Conservation (phyloP, 2,797 vertebrate species). For the Melanotaenia boesemani region DNA sequence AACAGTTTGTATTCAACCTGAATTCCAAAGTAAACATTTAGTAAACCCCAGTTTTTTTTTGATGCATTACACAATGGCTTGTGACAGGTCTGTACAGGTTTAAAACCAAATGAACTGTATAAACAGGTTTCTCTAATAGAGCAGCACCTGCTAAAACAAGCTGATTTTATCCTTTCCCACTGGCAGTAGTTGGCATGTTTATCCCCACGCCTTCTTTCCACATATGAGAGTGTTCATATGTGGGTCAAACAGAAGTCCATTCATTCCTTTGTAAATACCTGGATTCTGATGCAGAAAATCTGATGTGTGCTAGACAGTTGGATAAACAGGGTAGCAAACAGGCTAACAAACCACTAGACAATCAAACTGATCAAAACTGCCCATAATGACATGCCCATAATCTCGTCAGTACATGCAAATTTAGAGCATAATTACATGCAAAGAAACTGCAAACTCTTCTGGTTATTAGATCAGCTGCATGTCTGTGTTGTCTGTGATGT, state of each 20-base stretch:
- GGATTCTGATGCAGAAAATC: background rate
- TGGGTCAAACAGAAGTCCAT: background rate
- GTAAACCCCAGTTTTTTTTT: background rate
- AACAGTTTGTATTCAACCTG: conserved; percentile 3
- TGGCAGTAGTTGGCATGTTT: background rate
- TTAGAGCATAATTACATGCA: background rate
- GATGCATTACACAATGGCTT: background rate
- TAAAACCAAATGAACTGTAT: background rate
- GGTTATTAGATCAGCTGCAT: too few relatives aligned
- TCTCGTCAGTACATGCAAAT: background rate
- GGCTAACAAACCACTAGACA: background rate
- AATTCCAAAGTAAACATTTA: background rate
- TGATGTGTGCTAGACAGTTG: background rate
- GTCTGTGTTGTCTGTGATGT: too few relatives aligned
- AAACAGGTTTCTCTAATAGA: background rate
- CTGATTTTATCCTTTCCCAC: background rate
- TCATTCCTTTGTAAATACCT: background rate
- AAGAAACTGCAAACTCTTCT: background rate
- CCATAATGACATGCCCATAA: background rate
- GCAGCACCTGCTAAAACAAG: background rate
- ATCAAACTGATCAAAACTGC: background rate
- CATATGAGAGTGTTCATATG: too few relatives aligned
- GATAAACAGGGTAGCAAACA: background rate
- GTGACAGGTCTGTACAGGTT: background rate
- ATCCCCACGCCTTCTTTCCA: background rate